Conservation (phyloP, 53 echinoderm and acorn worm species). For the Paelopatides confundens region DNA sequence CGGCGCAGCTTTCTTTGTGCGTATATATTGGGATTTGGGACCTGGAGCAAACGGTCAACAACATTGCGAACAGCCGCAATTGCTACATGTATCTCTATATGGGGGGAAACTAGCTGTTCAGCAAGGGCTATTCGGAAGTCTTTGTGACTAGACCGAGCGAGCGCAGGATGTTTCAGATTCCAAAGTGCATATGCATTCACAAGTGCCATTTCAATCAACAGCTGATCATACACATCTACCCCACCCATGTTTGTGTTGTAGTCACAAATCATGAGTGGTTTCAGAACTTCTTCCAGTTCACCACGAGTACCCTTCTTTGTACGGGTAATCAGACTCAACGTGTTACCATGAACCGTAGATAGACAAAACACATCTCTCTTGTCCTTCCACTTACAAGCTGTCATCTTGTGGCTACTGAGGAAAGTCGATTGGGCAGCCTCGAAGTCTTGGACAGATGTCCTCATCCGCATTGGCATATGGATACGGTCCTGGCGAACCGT, state of each 20-base stretch:
- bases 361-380: background rate
- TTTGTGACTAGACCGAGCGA: too few species aligned
- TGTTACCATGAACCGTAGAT: background rate
- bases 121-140: too few species aligned
- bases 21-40: too few species aligned
- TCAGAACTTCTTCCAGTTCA: background rate
- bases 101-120: too few species aligned
- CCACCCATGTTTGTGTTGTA: slow-evolving; percentile 6
- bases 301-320: background rate
- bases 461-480: background rate
- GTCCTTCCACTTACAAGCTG: background rate
- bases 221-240: background rate
- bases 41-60: too few species aligned
- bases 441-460: background rate
- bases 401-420: slow-evolving; percentile 1
- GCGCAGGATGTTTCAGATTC: too few species aligned
- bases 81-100: too few species aligned
- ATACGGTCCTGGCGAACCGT: background rate
- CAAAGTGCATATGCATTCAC: too few species aligned
- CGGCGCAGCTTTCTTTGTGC: too few species aligned
- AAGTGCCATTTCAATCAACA: too few species aligned
- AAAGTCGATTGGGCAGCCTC: background rate
- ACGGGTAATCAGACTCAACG: background rate
- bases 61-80: too few species aligned
- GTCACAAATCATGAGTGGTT: background rate